These are phyloP conservation scores for Festucalex cinctus DNA, from an alignment of 2,113 vertebrate genomes.

Conservation along the genomic window DNA sequence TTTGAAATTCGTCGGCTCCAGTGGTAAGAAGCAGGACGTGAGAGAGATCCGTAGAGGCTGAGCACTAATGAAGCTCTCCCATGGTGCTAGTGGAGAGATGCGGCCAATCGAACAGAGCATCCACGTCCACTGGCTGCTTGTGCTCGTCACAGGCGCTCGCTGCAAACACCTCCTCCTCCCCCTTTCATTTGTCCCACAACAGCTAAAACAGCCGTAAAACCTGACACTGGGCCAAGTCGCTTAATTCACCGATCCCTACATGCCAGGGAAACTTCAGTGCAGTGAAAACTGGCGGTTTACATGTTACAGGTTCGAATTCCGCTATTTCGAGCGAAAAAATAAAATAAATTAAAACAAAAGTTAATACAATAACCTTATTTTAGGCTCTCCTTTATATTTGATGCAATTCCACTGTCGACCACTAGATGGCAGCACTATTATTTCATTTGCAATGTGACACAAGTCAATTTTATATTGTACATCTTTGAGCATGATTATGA, in stretches of 20 bases:
- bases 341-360: too few species aligned
- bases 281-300: neutral
- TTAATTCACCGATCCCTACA: neutral
- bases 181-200: conserved; percentile 26
- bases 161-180: conserved; percentile 50
- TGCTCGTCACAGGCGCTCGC: conserved; percentile 34
- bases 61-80: conserved; percentile 63
- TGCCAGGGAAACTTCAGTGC: neutral
- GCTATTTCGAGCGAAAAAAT: too few species aligned
- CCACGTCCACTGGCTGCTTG: conserved; percentile 56
- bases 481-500: too few species aligned
- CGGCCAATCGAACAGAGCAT: conserved; percentile 69
- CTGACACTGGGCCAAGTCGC: neutral
- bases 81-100: conserved; percentile 59
- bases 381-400: too few species aligned
- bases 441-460: too few species aligned
- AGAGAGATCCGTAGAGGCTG: conserved; percentile 40
- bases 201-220: neutral
- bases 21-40: conserved; percentile 10
- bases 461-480: too few species aligned
- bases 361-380: too few species aligned
- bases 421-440: too few species aligned
- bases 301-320: too few species aligned
- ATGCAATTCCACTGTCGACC: too few species aligned
- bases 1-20: conserved; percentile 53